Base-by-base conservation (phyloP, 2,113 vertebrate genomes). In the Pycnonotus jocosus region DNA sequence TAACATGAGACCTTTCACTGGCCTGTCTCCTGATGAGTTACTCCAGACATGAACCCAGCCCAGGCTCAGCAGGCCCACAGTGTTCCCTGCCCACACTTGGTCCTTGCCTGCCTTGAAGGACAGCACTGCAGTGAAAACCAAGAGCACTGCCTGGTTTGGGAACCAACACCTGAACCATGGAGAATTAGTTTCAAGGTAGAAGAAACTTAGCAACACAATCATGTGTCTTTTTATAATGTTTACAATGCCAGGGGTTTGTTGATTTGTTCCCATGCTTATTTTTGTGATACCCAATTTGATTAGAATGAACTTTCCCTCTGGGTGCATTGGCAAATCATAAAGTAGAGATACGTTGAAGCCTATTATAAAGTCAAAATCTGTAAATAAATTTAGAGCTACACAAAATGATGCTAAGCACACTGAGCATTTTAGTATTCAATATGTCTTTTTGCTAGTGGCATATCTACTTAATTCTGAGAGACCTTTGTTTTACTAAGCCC, bases 361-460 rank as follows among this genome's bases (percentile, higher is more conserved):
- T 79, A 93, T 96, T 97, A 96, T 79, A 93, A 95, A 97, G 64
- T 94, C 91, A 92, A 95, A 97, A 91, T 93, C 93, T 95, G 93
- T 93, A 97, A 97, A 96, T 97, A 97, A 96, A 97, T 97, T 96
- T 88, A 79, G 72, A 97, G 80, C 95, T 97, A 91, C 61, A 77
- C 35, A 95, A 93, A 95, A 96, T 80, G 57, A 88, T 79, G 65
- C 58, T 76, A 76, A 64, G 80, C 57, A 91, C 70, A 81, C 44
- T 80, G 83, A 96, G 70, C 45, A 87, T 97, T 97, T 97, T 97
- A 96, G 97, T 97, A 97, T 97, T 98, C 93, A 96, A 72, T 93
- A 94, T 93, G 66, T 92, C 92, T 96, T 97, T 96, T 97, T 96
- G 88, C 95, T 97, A 47, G 50, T 97, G 96, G 94, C 91, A 40